Evolutionary conservation across 2,113 vertebrate genomes (phyloP), one percentile per base, ranked within the genome.

Genomic region (Coryphaenoides rupestris): DNA sequence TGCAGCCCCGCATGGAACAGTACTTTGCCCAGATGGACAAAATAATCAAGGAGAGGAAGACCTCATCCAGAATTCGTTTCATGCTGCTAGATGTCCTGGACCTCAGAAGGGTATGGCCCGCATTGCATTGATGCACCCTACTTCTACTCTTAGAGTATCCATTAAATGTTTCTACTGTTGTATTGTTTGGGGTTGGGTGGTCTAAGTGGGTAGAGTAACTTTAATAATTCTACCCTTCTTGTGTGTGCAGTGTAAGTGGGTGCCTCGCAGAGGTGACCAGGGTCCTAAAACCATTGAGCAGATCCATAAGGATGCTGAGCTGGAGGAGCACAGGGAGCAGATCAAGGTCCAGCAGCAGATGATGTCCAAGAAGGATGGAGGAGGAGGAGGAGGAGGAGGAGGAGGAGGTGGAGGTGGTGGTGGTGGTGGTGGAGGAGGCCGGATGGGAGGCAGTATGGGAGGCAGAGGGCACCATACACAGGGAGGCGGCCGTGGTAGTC

Each of bases 21-120:
- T 98, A 99, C 82, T 99, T 99, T 75, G 91, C 92, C 78, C 96
- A 99, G 83, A 98, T 98, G 94, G 96, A 95, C 80, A 98, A 98
- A 81, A 99, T 99, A 26, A 98, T 98, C 69, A 98, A 98, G 84
- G 96, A 98, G 76, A 95, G 86, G 72, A 99, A 98, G 75, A 99
- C 95, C 0, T 99, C 96, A 1, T 98, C 96, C 33, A 91, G 96
- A 62, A 99, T 99, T 58, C 94, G 95, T 63, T 99, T 99, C 71
- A 98, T 99, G 96, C 82, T 99, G 10, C 96, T 96, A 77, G 96
- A 99, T 23, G 93, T 99, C 45, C 78, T 99, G 21, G 96, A 99
- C 80, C 89, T 99, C 58, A 90, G 95, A 84, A 87, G 66, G 92
- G 96, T 98, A 84, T 89, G 16, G 47, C 9, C n/a, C 6, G 24